Evolutionary conservation across 92 coral and sea anemone species (phyloP), one percentile per base, ranked within the genome.

Genomic region (Phenganax subtilis): DNA sequence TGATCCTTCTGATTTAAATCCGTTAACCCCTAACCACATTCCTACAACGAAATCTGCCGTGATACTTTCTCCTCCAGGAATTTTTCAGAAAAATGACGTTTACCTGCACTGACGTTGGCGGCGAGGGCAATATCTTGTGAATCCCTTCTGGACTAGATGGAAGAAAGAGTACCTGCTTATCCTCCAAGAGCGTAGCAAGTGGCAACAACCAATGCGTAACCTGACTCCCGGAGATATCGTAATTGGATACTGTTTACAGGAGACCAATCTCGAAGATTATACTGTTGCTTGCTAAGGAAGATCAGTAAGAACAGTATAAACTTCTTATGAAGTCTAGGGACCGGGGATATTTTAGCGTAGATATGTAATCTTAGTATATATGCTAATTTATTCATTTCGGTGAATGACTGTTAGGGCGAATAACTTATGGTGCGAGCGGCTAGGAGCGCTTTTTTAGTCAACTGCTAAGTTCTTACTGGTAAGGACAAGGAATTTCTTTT

Each of bases 31-130:
- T 15, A 85, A 76, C 65, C 88, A 88, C 66, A 81, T 88, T 1
- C 56, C 81, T 16, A 81, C 73, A 17, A 81, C 77, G 87, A 87
- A 87, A 73, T 59, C 90, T 54, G 71, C 71, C 12, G 85, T 87
- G 28, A 51, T 84, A 51, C 72, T 87, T 44, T 87, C 90, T 55
- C 90, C 87, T n/a, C 80, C 90, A n/a, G 90, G 87, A 55, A 80
- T 52, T 60, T 85, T 85, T 60, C 87, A 87, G 74, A 70, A 61
- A 8, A 31, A 79, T 7, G 88, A 87, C 60, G 75, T 80, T 17
- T 87, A 87, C 66, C 85, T 85, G 25, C 88, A 83, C 29, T 71
- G 71, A 31, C 74, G 87, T 54, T 85, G 87, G 87, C 84, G 87
- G 52, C 66, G 76, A 72, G 82, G 80, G 12, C 85, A 85, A 68